These are phyloP conservation scores for Sebastes kiyomatsui DNA, from an alignment of 2,797 vertebrate species.

Conservation along the genomic window DNA sequence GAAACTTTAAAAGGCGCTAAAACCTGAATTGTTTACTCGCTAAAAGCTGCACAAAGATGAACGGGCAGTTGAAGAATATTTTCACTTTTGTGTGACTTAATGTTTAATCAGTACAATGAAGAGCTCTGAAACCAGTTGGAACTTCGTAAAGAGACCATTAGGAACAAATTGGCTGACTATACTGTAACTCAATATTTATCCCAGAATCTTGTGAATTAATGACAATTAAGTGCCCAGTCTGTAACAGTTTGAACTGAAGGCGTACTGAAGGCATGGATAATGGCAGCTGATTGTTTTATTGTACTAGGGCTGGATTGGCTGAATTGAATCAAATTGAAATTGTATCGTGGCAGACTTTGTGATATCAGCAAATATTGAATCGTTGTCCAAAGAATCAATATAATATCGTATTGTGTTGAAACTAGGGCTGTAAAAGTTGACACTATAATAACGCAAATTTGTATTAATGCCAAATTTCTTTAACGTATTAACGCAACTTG, in stretches of 20 bases:
- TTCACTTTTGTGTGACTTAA: background rate
- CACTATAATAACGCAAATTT: too few species aligned
- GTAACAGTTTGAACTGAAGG: background rate
- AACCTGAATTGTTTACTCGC: rapidly evolving
- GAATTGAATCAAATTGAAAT: too few species aligned
- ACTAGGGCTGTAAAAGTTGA: too few species aligned
- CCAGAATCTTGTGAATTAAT: background rate
- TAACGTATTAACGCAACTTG: too few species aligned
- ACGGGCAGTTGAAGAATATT: background rate
- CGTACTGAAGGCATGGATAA: background rate
- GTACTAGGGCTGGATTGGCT: too few species aligned
- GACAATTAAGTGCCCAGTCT: too few species aligned
- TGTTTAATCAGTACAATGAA: background rate
- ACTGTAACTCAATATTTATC: background rate
- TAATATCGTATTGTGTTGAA: too few species aligned
- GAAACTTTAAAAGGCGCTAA: background rate
- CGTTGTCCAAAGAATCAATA: too few species aligned
- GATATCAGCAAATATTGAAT: too few species aligned
- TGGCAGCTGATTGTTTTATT: background rate
- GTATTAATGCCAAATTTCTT: too few species aligned
- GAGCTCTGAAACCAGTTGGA: background rate
- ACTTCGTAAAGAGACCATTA: background rate
- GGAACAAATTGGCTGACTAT: background rate
- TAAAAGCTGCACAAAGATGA: background rate
- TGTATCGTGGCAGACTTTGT: rapidly evolving